Conservation (phyloP, 1,140 invertebrate species). For the Leucophenga varia region DNA sequence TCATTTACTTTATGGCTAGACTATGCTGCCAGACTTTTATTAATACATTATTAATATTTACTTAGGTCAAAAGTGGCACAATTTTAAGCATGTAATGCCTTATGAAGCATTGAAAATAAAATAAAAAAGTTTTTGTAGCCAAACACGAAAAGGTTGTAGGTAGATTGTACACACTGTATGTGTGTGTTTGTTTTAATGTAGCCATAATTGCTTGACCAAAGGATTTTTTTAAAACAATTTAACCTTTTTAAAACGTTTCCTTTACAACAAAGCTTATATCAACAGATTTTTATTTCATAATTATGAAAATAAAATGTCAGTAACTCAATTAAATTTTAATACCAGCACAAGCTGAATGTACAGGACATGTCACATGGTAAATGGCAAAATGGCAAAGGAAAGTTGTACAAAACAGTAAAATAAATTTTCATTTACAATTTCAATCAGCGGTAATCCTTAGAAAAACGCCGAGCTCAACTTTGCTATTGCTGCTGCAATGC, state of each 20-base stretch:
- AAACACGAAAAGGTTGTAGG: too few relatives aligned
- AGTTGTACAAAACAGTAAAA: constrained; percentile 34
- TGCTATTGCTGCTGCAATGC: background rate
- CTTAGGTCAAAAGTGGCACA: constrained; percentile 53
- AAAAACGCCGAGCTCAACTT: constrained; percentile 31
- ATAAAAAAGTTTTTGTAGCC: too few relatives aligned
- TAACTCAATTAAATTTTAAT: constrained; percentile 55
- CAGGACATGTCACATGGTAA: background rate
- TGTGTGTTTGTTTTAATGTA: constrained; percentile 45
- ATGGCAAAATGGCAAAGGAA: background rate
- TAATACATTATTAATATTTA: constrained; percentile 56
- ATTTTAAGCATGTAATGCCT: too few relatives aligned
- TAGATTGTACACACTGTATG: constrained; percentile 4
- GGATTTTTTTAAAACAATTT: constrained; percentile 50
- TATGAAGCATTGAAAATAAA: too few relatives aligned
- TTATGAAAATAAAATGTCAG: constrained; percentile 55
- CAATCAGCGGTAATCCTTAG: constrained; percentile 54
- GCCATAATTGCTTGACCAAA: constrained; percentile 49
- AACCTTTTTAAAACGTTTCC: too few relatives aligned
- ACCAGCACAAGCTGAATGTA: constrained; percentile 21
- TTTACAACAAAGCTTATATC: too few relatives aligned
- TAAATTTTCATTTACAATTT: constrained; percentile 56
- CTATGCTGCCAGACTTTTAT: too few relatives aligned
- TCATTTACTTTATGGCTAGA: too few relatives aligned
- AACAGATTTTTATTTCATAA: too few relatives aligned